Percentiles rank a stretch among this genome's conserved stretches.
Conservation (phyloP, 1,140 invertebrate species). For the Drosophila rhopaloa region DNA sequence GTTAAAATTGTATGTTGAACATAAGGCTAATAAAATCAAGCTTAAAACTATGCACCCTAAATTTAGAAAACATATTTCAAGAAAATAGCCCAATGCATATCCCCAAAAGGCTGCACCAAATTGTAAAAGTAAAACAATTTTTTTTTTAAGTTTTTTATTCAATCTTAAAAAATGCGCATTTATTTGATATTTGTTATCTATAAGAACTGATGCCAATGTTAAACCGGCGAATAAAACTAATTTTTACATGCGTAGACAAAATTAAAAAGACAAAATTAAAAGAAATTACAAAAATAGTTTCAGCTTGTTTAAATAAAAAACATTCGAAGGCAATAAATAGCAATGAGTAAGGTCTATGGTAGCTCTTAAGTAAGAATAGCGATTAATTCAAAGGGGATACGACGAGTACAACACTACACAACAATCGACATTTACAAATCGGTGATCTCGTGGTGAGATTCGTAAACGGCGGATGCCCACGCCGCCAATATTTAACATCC, state of each 20-base stretch:
- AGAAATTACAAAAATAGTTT: constrained; percentile 37
- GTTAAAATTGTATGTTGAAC: background rate
- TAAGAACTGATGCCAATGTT: constrained; percentile 36
- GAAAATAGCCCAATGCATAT: constrained; percentile 7
- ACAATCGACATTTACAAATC: constrained; percentile 77
- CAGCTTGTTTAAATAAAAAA: constrained; percentile 41
- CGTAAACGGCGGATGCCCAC: constrained; percentile 54
- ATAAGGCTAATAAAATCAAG: background rate
- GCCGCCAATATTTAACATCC: constrained; percentile 15
- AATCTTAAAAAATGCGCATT: constrained; percentile 43
- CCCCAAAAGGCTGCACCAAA: constrained; percentile 13
- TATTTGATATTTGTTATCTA: constrained; percentile 23
- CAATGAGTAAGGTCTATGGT: constrained; percentile 52
- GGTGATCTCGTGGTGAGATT: constrained; percentile 83
- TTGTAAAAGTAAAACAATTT: background rate
- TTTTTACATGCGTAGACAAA: constrained; percentile 66
- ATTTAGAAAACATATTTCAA: background rate
- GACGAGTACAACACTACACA: constrained; percentile 54
- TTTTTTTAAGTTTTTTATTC: constrained; percentile 19
- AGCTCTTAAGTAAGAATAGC: constrained; percentile 37
- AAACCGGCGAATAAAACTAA: constrained; percentile 29
- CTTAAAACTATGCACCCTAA: constrained; percentile 4
- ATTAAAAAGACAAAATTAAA: constrained; percentile 34
- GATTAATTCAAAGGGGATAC: constrained; percentile 60
- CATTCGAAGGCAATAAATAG: constrained; percentile 74